phyloP scores from a whole-genome alignment of 2,797 vertebrate species.

The Aplochiton taeniatus region DNA sequence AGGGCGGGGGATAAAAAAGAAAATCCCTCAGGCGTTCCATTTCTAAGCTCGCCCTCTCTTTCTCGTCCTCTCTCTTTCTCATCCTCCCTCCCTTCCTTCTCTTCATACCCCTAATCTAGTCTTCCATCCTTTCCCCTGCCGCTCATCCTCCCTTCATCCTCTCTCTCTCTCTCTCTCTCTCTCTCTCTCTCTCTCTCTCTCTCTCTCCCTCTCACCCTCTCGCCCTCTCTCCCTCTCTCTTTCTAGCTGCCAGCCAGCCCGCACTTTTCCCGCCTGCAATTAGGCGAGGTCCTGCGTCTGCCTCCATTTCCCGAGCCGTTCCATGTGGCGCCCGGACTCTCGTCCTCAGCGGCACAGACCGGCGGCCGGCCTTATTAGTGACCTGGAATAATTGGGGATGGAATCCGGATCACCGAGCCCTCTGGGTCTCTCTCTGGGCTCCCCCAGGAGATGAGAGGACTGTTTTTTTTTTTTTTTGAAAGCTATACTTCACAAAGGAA shows the following conservation, averaged over 20 bases:
- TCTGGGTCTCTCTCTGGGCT: conserved; percentile 52
- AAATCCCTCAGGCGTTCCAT: conserved; percentile 57
- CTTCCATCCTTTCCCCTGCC: not conserved
- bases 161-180: conserved; percentile 7
- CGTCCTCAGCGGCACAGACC: conserved; percentile 64
- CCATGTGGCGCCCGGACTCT: conserved; percentile 65
- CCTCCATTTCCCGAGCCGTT: conserved; percentile 59
- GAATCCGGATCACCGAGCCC: conserved; percentile 40
- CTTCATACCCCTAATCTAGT: conserved; percentile 7
- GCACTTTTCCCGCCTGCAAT: conserved; percentile 50
- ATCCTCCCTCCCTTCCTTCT: conserved; percentile 33
- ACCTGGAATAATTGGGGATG: conserved; percentile 71
- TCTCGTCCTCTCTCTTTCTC: conserved; percentile 40
- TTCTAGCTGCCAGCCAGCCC: conserved; percentile 43
- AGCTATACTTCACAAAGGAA: conserved; percentile 33
- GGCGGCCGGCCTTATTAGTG: conserved; percentile 67
- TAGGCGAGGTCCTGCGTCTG: conserved; percentile 61
- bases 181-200: conserved; percentile 9
- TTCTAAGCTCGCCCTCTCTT: conserved; percentile 25
- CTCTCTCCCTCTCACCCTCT: conserved; percentile 8
- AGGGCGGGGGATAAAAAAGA: conserved; percentile 39
- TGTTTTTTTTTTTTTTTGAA: conserved; percentile 42
- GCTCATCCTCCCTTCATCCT: conserved; percentile 3
- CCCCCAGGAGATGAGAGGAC: conserved; percentile 50
- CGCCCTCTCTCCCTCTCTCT: conserved; percentile 13